A percentile compares a stretch with the other conserved stretches of the same genome.
These are phyloP conservation scores for Notechis scutatus DNA, from an alignment of 2,113 vertebrate genomes.

Conservation along the genomic window DNA sequence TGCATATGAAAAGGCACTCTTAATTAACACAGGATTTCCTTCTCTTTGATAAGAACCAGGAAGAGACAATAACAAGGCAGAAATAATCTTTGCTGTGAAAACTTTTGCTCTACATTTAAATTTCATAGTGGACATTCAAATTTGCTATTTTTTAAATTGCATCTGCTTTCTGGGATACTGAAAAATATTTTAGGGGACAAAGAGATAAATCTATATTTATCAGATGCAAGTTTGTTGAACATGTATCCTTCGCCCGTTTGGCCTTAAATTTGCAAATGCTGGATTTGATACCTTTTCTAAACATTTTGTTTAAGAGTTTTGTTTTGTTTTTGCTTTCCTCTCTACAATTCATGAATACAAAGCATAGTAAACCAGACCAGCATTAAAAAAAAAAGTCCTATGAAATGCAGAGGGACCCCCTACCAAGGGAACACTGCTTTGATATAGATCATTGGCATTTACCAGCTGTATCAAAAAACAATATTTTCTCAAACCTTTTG, in stretches of 20 bases:
- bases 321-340: slow-evolving; percentile 26
- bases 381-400: not conserved
- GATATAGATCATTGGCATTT: slow-evolving; percentile 55
- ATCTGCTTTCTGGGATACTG: not conserved
- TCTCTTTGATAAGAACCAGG: not conserved
- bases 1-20: not conserved
- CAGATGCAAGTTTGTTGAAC: slow-evolving; percentile 44
- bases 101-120: not conserved
- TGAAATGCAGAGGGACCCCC: slow-evolving; percentile 45
- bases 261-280: slow-evolving; percentile 36
- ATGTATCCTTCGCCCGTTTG: slow-evolving; percentile 40
- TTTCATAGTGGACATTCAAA: not conserved
- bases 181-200: not conserved
- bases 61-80: not conserved
- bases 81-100: not conserved
- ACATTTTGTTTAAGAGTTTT: slow-evolving; percentile 52
- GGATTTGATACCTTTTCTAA: slow-evolving; percentile 25
- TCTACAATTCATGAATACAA: not conserved
- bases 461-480: slow-evolving; percentile 52
- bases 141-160: not conserved
- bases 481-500: slow-evolving; percentile 53
- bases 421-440: slow-evolving; percentile 34
- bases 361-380: slow-evolving; percentile 55
- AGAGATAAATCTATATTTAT: slow-evolving; percentile 38
- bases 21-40: not conserved